These are phyloP conservation scores for Choristoneura rosaceana DNA, from an alignment of 2,888 invertebrate species.

Conservation along the genomic window DNA sequence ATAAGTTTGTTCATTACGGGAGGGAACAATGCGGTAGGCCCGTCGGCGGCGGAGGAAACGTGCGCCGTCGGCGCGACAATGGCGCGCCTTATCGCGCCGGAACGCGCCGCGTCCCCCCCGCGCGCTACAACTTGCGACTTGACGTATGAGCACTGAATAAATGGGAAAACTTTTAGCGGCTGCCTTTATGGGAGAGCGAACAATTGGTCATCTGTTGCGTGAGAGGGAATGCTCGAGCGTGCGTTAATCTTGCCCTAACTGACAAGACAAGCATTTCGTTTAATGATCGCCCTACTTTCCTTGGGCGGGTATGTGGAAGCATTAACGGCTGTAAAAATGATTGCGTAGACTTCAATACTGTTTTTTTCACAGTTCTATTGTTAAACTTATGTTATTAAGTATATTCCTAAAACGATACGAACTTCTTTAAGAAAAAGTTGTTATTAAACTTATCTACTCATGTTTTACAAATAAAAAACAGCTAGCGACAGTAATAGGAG, in stretches of 20 bases:
- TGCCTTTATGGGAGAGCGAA: slow-evolving; percentile 78
- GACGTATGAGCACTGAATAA: slow-evolving; percentile 84
- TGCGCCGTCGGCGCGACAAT: slow-evolving; percentile 84
- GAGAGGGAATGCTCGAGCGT: slow-evolving; percentile 69
- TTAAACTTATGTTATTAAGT: neutral
- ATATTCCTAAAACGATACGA: too few species aligned
- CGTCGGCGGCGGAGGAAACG: slow-evolving; percentile 82
- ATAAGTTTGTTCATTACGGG: slow-evolving; percentile 84
- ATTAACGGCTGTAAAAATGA: slow-evolving; percentile 9
- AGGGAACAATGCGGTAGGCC: slow-evolving; percentile 81
- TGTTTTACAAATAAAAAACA: too few species aligned
- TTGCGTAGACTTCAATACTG: neutral
- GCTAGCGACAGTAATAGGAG: too few species aligned
- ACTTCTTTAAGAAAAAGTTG: too few species aligned
- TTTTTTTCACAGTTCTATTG: neutral
- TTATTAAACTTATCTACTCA: too few species aligned
- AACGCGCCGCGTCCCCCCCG: slow-evolving; percentile 66
- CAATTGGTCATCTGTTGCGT: slow-evolving; percentile 82
- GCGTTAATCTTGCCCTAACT: slow-evolving; percentile 68
- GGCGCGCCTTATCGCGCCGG: slow-evolving; percentile 82
- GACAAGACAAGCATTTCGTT: slow-evolving; percentile 40
- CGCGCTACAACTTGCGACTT: slow-evolving; percentile 56
- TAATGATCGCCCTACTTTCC: slow-evolving; percentile 25
- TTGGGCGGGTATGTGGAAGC: neutral
- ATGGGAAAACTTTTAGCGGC: slow-evolving; percentile 83